Conservation (phyloP, 2,888 invertebrate species). For the Didymodactylos carnosus region DNA sequence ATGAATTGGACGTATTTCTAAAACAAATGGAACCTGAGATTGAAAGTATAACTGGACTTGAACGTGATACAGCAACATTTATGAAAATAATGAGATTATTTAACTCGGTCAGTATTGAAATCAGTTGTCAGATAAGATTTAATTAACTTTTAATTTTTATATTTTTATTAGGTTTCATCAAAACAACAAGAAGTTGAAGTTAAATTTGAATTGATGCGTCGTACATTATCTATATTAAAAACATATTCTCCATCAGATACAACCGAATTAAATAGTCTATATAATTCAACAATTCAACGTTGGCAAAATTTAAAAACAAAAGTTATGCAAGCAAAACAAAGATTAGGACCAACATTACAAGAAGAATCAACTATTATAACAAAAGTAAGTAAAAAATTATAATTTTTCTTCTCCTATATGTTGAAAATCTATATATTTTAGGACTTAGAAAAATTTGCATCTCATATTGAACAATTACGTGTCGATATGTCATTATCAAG, state of each 20-base stretch:
- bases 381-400: slow-evolving; percentile 18
- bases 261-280: slow-evolving; percentile 15
- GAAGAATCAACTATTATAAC: slow-evolving; percentile 31
- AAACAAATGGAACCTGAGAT: slow-evolving; percentile 33
- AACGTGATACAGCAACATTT: slow-evolving; percentile 32
- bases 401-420: neutral
- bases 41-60: slow-evolving; percentile 32
- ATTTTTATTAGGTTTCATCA: too few species aligned
- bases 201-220: slow-evolving; percentile 32
- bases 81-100: slow-evolving; percentile 35
- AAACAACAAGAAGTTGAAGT: slow-evolving; percentile 28
- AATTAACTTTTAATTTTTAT: too few species aligned
- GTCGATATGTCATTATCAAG: slow-evolving; percentile 26
- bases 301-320: slow-evolving; percentile 34
- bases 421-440: slow-evolving; percentile 15
- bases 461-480: slow-evolving; percentile 23
- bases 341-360: slow-evolving; percentile 32
- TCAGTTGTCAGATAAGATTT: slow-evolving; percentile 25
- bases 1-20: slow-evolving; percentile 28
- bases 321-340: slow-evolving; percentile 32
- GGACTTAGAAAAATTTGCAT: slow-evolving; percentile 30
- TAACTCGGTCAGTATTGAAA: slow-evolving; percentile 29
- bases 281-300: slow-evolving; percentile 27
- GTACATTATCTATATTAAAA: slow-evolving; percentile 29
- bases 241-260: slow-evolving; percentile 20